phyloP scores from a whole-genome alignment of 2,797 vertebrate species.

The Cynopterus sphinx region DNA sequence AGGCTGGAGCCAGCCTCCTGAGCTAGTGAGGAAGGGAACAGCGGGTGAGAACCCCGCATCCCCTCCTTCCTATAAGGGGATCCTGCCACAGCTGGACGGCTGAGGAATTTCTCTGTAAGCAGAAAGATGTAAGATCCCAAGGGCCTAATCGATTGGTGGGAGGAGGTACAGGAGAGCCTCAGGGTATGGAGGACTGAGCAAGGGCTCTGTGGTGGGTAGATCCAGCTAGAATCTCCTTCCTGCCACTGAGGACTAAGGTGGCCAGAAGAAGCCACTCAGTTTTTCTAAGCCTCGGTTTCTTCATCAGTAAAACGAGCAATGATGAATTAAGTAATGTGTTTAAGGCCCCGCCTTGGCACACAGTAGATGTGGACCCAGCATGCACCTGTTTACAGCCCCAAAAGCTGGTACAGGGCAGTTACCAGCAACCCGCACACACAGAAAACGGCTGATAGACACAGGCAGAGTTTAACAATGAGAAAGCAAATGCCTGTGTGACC shows the following conservation, averaged over 20 bases:
- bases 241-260: not conserved
- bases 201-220: not conserved
- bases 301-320: not conserved
- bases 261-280: not conserved
- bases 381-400: not conserved
- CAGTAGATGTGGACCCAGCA: not conserved
- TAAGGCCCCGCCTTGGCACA: not conserved
- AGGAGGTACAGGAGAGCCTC: not conserved
- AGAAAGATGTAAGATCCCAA: not conserved
- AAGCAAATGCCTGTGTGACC: not conserved
- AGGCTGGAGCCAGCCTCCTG: not conserved
- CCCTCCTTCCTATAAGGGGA: not conserved
- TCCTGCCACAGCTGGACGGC: not conserved
- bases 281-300: not conserved
- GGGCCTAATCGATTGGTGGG: not conserved
- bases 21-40: not conserved
- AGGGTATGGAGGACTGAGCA: fast-evolving
- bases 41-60: not conserved
- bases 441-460: not conserved
- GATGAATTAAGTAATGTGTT: not conserved
- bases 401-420: not conserved
- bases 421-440: not conserved
- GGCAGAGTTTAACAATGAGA: too few relatives aligned
- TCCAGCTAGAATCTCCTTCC: not conserved
- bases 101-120: not conserved